Conservation (phyloP, 2,797 vertebrate genomes). For the Centropyge bicolor region DNA sequence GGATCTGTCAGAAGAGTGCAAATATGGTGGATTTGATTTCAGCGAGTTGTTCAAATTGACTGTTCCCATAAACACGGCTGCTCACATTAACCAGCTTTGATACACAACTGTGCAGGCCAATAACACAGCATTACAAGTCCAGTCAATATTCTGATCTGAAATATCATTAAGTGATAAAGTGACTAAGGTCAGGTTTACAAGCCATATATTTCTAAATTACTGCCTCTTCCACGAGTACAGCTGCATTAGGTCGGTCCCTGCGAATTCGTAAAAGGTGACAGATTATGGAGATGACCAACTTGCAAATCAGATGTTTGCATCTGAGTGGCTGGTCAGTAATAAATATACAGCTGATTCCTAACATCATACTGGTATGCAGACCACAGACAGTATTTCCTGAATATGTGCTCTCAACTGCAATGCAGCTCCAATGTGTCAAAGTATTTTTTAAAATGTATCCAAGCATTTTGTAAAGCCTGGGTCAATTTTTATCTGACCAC, state of each 20-base stretch:
- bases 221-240: not conserved
- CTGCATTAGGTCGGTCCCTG: not conserved
- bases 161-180: not conserved
- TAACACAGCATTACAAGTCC: not conserved
- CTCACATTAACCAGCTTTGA: not conserved
- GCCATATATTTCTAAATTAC: not conserved
- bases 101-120: not conserved
- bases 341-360: not conserved
- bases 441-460: not conserved
- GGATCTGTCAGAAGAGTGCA: not conserved
- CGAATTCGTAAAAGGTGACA: not conserved
- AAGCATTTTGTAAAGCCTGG: not conserved
- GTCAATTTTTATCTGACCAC: conserved; percentile 18
- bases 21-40: not conserved
- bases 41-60: not conserved
- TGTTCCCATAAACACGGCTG: not conserved
- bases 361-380: not conserved
- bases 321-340: not conserved
- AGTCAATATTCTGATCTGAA: not conserved
- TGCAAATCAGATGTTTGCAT: not conserved
- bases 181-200: not conserved
- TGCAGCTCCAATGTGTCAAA: not conserved
- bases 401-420: not conserved
- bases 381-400: not conserved
- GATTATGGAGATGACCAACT: not conserved